Evolutionary conservation across 2,113 vertebrate species (phyloP).

Genomic region (Phrynocephalus versicolor): DNA sequence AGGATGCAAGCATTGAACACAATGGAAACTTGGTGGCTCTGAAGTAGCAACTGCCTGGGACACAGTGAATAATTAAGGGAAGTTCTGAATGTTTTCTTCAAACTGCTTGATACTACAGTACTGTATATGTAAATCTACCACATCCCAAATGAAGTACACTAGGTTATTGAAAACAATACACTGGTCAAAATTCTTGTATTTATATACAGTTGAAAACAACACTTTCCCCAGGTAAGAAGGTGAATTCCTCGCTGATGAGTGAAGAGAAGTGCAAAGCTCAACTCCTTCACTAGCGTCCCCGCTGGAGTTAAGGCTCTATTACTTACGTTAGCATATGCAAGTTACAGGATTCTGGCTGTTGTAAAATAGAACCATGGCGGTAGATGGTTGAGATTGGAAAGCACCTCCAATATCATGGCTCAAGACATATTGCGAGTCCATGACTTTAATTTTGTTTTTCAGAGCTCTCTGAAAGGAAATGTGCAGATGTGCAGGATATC

Average conservation of each 20-base stretch:
- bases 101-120: neutral
- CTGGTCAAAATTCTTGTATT: too few relatives aligned
- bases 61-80: neutral
- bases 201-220: too few relatives aligned
- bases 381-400: conserved; percentile 7
- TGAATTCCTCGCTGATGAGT: too few relatives aligned
- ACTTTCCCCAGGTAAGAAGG: too few relatives aligned
- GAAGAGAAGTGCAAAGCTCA: too few relatives aligned
- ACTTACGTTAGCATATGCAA: too few relatives aligned
- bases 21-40: neutral
- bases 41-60: neutral
- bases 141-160: conserved; percentile 24
- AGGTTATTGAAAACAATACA: conserved; percentile 24
- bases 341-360: neutral
- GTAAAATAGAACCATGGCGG: conserved; percentile 39
- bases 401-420: neutral
- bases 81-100: neutral
- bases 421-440: conserved; percentile 25
- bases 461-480: conserved; percentile 40
- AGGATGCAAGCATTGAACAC: neutral
- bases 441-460: neutral
- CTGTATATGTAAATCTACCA: conserved; percentile 30
- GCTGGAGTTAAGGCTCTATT: too few relatives aligned
- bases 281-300: too few relatives aligned
- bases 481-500: conserved; percentile 1